Base-by-base conservation (phyloP, 2,797 vertebrate genomes). In the Hylomyscus alleni region DNA sequence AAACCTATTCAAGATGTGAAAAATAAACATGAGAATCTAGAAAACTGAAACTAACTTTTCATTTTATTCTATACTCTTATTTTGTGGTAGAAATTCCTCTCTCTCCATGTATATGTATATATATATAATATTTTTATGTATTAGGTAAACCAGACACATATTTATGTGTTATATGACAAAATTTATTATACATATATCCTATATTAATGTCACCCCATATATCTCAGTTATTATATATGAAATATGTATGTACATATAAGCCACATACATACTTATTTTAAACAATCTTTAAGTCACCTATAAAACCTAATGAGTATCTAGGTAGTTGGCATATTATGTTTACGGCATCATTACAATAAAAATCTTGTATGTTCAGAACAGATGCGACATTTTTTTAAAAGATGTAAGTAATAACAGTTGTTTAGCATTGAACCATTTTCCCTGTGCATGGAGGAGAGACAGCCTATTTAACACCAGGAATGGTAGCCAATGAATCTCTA, bases 11-110 rank as follows among this genome's bases (percentile, higher is more conserved):
- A 81, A 67, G 44, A 54, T n/a, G 3, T 1, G 20, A 22, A 95
- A 29, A 76, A 78, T 89, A 47, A 31, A 34, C 78, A n/a, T 9
- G 67, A 76, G 17, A 85, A 92, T 80, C 84, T 62, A 75, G 60
- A 93, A 78, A 94, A 93, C 34, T 83, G 12, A 37, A 24, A 92
- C 19, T n/a, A 78, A 20, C 73, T 90, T n/a, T 89, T 9, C 75
- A 87, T 84, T 31, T 44, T n/a, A 58, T 62, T 62, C 50, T 91
- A 11, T 67, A 19, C 50, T 92, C 40, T 92, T 80, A 82, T 19
- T 47, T 93, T 11, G 1, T 0, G 1, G 5, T 22, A 60, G 44
- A 91, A 82, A 95, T 82, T 69, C 56, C 6, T 62, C 3, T 80
- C 9, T 83, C 12, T 56, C 10, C 22, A 26, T 60, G 15, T 60